A percentile compares a stretch with the other conserved stretches of the same genome.
Conservation (phyloP, 2,888 invertebrate species). For the Lamproptera curius region DNA sequence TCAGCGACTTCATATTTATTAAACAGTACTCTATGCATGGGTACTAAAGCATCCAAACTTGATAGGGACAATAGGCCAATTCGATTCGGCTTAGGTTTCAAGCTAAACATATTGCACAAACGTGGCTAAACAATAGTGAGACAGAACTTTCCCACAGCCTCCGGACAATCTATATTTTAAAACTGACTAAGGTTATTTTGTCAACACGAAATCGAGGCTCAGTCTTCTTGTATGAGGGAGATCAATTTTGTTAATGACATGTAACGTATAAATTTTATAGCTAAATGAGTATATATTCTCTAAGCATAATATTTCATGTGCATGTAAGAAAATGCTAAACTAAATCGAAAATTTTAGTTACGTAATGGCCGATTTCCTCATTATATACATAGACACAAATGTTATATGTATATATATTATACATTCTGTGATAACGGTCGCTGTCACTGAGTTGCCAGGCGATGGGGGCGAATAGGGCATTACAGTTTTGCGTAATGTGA, state of each 20-base stretch:
- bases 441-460: slow-evolving; percentile 1
- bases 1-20: neutral
- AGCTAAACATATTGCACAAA: slow-evolving; percentile 16
- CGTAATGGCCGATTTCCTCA: neutral
- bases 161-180: slow-evolving; percentile 35
- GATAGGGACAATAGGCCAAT: slow-evolving; percentile 13
- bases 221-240: no score
- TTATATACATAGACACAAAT: no score
- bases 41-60: neutral
- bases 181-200: slow-evolving; percentile 18
- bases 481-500: no score
- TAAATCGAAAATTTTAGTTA: neutral
- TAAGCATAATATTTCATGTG: no score
- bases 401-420: neutral
- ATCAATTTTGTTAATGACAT: no score
- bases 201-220: slow-evolving; percentile 12
- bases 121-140: slow-evolving; percentile 47
- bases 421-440: slow-evolving; percentile 2
- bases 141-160: slow-evolving; percentile 32
- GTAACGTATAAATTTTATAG: no score
- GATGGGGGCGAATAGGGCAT: no score
- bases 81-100: slow-evolving; percentile 1
- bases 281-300: no score
- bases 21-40: neutral
- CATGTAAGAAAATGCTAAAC: no score